Evolutionary conservation across 2,797 vertebrate species (phyloP).

Genomic region (Melanotaenia trifasciata): DNA sequence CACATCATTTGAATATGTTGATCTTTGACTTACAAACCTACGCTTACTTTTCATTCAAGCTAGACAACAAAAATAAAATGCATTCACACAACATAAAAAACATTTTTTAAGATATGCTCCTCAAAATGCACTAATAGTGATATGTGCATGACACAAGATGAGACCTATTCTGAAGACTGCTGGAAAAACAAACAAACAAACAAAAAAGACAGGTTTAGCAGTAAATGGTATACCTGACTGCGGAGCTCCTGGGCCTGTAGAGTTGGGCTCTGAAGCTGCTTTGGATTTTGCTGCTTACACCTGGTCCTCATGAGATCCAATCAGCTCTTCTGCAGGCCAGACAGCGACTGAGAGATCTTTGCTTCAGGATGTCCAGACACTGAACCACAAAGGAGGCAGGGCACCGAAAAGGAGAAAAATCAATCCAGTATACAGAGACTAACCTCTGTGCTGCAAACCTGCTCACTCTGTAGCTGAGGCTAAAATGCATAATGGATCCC

Average conservation of each 20-base stretch:
- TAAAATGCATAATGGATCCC: slow-evolving; percentile 44
- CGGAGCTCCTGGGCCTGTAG: slow-evolving; percentile 76
- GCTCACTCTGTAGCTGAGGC: slow-evolving; percentile 53
- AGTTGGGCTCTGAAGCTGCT: slow-evolving; percentile 69
- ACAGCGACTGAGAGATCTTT: slow-evolving; percentile 89
- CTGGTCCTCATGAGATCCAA: slow-evolving; percentile 84
- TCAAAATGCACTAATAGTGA: slow-evolving; percentile 26
- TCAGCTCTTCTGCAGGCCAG: slow-evolving; percentile 86
- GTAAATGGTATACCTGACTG: slow-evolving; percentile 82
- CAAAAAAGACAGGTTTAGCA: slow-evolving; percentile 52
- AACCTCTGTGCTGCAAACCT: slow-evolving; percentile 74
- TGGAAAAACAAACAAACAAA: slow-evolving; percentile 21
- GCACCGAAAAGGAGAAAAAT: slow-evolving; percentile 87
- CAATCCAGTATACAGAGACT: slow-evolving; percentile 88
- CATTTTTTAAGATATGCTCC: slow-evolving; percentile 16
- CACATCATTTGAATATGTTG: slow-evolving; percentile 1
- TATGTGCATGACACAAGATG: slow-evolving; percentile 45
- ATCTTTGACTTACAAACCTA: slow-evolving; percentile 1
- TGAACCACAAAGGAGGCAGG: slow-evolving; percentile 92
- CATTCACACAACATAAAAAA: slow-evolving; percentile 18
- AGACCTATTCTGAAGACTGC: slow-evolving; percentile 65
- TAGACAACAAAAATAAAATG: slow-evolving; percentile 11
- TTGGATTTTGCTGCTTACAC: slow-evolving; percentile 73
- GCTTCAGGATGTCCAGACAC: slow-evolving; percentile 93
- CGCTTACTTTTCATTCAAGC: slow-evolving; percentile 3